Base-by-base conservation (phyloP, 2,888 invertebrate species). In the Machimus atricapillus region DNA sequence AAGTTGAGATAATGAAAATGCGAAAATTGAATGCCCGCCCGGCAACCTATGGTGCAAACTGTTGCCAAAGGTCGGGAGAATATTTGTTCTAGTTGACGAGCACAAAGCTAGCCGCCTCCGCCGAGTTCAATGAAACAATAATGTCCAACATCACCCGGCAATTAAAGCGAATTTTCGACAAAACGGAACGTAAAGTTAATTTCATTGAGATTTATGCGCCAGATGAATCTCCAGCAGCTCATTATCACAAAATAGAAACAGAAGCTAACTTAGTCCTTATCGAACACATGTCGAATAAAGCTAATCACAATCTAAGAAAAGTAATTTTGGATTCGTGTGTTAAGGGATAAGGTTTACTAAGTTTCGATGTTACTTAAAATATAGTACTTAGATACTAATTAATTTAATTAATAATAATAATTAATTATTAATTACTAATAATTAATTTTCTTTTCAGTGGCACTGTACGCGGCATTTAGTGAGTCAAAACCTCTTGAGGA, bases 401-500 rank as follows among this genome's bases (percentile, higher is more conserved):
- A 58, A 58, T 58, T 7, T 8, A 66, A 27, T 23, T 23, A 7
- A 31, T 31, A 3, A 31, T 31, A 31, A 31, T 31, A 31, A 31
- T 31, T 31, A 31, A 31, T 31, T 31, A 31, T 31, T 31, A 31
- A 31, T 31, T 31, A 31, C 31, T 31, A 31, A 31, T 31, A 31
- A 31, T 31, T 31, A 40, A 58, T 73, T 56, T 79, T 37, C 34
- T 76, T 88, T 88, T 76, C 74, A 87, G 87, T 87, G 52, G 81
- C 85, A 23, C 77, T 86, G 19, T 88, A 79, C 58, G 43, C 87
- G 52, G 78, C 86, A 52, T 8, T 88, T 16, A 40, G 73, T 77
- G 77, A 90, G 88, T 90, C 91, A 88, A 89, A 91, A 89, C 90
- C 91, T 87, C 89, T 91, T 86, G 90, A 91, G 79, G 92, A 92